Percentiles rank a stretch among this genome's conserved stretches.
Evolutionary conservation across 2,797 vertebrate genomes (phyloP).

Genomic region (Sylvilagus floridanus): DNA sequence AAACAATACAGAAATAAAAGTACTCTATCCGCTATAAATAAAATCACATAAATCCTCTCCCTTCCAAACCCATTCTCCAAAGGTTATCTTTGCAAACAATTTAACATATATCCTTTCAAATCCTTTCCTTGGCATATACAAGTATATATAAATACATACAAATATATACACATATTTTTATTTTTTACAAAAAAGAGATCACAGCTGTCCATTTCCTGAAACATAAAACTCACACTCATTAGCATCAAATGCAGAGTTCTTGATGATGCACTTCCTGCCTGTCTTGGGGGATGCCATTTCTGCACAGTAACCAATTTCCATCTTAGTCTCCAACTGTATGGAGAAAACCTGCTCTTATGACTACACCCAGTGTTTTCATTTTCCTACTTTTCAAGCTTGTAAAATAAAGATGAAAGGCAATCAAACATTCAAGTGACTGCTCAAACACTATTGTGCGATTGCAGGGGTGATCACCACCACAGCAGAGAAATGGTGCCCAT

Average conservation of each 20-base stretch:
- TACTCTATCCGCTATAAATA: conserved; percentile 36
- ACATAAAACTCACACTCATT: conserved; percentile 26
- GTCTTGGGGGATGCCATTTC: background rate
- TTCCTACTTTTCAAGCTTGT: background rate
- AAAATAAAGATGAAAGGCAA: background rate
- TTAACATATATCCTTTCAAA: conserved; percentile 47
- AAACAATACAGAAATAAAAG: conserved; percentile 78
- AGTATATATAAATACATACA: conserved; percentile 59
- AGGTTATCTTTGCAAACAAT: conserved; percentile 52
- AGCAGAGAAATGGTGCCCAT: background rate
- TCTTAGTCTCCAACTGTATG: background rate
- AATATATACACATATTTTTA: conserved; percentile 59
- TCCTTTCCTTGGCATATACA: conserved; percentile 49
- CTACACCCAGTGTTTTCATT: background rate
- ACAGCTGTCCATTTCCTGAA: conserved; percentile 53
- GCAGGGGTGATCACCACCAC: background rate
- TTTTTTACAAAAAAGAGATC: conserved; percentile 70
- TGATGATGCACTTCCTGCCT: conserved; percentile 47
- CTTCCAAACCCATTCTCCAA: background rate
- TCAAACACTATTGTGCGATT: background rate
- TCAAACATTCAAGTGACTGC: background rate
- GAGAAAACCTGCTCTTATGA: background rate
- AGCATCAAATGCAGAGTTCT: conserved; percentile 53
- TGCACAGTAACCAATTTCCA: background rate
- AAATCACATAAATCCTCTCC: conserved; percentile 9